Evolutionary conservation across 2,113 vertebrate species (phyloP).

Genomic region (Sigmodon hispidus): DNA sequence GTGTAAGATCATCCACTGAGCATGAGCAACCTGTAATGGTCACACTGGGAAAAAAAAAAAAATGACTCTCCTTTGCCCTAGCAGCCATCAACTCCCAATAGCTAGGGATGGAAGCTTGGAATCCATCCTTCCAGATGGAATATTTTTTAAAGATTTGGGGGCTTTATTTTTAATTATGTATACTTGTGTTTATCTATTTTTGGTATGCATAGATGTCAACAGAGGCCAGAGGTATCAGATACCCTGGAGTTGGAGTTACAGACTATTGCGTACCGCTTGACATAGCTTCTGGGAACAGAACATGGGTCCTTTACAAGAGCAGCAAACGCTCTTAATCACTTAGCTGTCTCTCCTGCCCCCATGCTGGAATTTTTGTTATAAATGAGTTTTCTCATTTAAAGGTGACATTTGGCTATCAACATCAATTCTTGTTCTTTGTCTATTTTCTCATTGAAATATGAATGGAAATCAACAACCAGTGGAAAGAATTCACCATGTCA

Average conservation of each 20-base stretch:
- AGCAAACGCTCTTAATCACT: not conserved
- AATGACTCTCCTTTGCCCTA: not conserved
- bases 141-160: not conserved
- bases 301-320: too few species aligned
- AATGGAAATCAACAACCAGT: not conserved
- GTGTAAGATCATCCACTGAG: not conserved
- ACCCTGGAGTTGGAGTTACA: not conserved
- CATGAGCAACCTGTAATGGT: not conserved
- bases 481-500: not conserved
- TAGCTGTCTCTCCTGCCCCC: not conserved
- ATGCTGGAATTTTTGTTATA: too few species aligned
- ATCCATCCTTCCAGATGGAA: not conserved
- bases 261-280: not conserved
- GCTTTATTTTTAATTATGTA: not conserved
- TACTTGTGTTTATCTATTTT: not conserved
- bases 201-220: not conserved
- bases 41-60: not conserved
- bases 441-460: slow-evolving; percentile 17
- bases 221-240: not conserved
- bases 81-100: not conserved
- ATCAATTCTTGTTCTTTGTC: not conserved
- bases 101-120: not conserved
- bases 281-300: not conserved
- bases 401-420: slow-evolving; percentile 24
- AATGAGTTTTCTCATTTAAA: slow-evolving; percentile 47